A percentile compares a stretch with the other conserved stretches of the same genome.
Conservation (phyloP, 2,888 invertebrate genomes). For the Lucinisca nassula region DNA sequence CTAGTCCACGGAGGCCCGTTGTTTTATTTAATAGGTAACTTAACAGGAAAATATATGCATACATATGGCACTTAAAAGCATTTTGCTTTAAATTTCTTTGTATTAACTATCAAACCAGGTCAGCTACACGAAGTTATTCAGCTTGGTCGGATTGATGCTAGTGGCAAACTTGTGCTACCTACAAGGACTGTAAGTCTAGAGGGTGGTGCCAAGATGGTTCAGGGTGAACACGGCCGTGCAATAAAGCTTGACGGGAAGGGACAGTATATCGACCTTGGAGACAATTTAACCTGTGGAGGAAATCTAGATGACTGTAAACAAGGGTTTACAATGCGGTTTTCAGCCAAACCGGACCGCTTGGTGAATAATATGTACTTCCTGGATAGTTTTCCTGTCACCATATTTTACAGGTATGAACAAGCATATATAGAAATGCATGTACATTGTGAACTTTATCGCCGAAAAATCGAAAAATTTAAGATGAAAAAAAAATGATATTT, state of each 20-base stretch:
- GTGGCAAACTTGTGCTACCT: constrained; percentile 58
- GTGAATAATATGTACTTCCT: constrained; percentile 83
- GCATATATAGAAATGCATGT: no score
- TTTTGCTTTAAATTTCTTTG: no score
- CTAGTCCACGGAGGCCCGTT: no score
- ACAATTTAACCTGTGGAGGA: constrained; percentile 84
- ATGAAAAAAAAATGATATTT: no score
- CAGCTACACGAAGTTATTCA: constrained; percentile 63
- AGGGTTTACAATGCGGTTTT: constrained; percentile 84
- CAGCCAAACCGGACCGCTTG: constrained; percentile 79
- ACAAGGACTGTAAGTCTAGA: constrained; percentile 73
- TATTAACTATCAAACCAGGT: constrained; percentile 27
- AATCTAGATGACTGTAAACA: constrained; percentile 83
- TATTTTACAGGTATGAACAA: constrained; percentile 84
- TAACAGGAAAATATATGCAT: no score
- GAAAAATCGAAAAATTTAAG: no score
- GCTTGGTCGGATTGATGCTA: constrained; percentile 54
- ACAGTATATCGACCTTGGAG: constrained; percentile 85
- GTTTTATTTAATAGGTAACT: no score
- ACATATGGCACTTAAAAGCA: no score
- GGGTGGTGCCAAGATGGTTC: constrained; percentile 69
- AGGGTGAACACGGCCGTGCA: constrained; percentile 71
- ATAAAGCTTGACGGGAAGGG: constrained; percentile 79
- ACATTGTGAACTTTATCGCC: no score
- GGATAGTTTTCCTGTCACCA: constrained; percentile 84